Evolutionary conservation across 2,888 invertebrate species (phyloP), one percentile per base, ranked within the genome.

Genomic region (Theristus sp.): DNA sequence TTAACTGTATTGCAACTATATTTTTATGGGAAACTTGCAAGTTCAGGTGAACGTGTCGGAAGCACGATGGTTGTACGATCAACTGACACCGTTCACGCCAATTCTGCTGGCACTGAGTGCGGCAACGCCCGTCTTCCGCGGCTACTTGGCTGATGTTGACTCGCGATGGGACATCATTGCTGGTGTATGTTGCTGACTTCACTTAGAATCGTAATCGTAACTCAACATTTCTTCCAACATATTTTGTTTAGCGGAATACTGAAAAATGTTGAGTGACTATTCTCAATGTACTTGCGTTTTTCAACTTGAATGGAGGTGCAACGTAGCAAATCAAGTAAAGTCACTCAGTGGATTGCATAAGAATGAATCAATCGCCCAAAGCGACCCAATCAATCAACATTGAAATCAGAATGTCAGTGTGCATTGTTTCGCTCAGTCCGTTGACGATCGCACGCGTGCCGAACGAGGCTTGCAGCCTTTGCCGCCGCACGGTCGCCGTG

Each of bases 141-240:
- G 96, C 22, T 86, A 85, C 75, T 76, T 99, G 63, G 86, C 93
- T 0, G 96, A 98, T 73, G 86, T 88, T 55, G 98, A 99, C 77
- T 93, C 93, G 70, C 85, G 98, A 62, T 99, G 98, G 98, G 86
- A 89, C 75, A 87, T 96, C 61, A 94, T 98, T 72, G 85, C 93
- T 13, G 86, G 84, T 10, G 67, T 67, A 29, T 22, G 62, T 30
- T 22, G 22, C 17, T 54, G 26, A n/a, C 3, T n/a, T 17, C 6
- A 6, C 10, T 13, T 52, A 38, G 10, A 10, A 13, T 38, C 10
- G 38, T 38, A 10, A 38, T 10, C 10, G 52, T 52, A 24, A 6
- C 52, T 52, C n/a, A n/a, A 46, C 22, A 13, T 46, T 46, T 46
- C 46, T 46, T 46, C 13, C 46, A 22, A 17, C 22, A 46, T 46